phyloP scores from a whole-genome alignment of 2,888 invertebrate genomes.

The Plagodis dolabraria region DNA sequence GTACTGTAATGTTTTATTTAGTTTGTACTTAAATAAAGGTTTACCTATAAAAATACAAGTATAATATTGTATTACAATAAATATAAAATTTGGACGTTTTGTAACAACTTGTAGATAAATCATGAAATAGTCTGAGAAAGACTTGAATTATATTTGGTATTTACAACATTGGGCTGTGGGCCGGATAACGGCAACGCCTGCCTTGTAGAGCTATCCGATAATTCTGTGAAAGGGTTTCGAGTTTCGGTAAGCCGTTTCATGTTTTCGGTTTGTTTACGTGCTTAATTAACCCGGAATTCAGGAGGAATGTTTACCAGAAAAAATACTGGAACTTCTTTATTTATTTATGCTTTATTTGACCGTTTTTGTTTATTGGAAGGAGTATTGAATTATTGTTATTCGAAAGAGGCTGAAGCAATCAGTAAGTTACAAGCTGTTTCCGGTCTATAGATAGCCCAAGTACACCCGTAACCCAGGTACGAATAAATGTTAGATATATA shows the following conservation, averaged over 20 bases:
- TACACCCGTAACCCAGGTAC: no score
- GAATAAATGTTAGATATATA: no score
- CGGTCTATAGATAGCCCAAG: no score
- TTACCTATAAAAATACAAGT: no score
- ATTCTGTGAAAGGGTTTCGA: conserved; percentile 37
- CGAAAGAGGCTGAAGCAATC: no score
- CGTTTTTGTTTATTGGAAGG: neutral
- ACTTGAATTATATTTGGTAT: conserved; percentile 22
- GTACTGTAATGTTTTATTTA: no score
- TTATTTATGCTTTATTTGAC: conserved; percentile 4
- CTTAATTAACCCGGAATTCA: conserved; percentile 5
- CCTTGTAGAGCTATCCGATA: conserved; percentile 27
- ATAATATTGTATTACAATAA: no score
- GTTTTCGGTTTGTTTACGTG: conserved; percentile 15
- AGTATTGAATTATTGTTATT: no score
- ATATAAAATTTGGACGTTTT: no score
- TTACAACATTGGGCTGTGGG: neutral
- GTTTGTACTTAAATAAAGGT: no score
- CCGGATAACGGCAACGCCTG: neutral
- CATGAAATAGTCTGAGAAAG: conserved; percentile 5
- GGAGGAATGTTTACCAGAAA: conserved; percentile 6
- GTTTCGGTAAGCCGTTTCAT: conserved; percentile 32
- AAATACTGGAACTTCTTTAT: conserved; percentile 1
- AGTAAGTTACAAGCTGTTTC: no score
- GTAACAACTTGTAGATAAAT: no score